Evolutionary conservation across 2,888 invertebrate species (phyloP), one percentile per base, ranked within the genome.

Genomic region (Parnassius apollo): DNA sequence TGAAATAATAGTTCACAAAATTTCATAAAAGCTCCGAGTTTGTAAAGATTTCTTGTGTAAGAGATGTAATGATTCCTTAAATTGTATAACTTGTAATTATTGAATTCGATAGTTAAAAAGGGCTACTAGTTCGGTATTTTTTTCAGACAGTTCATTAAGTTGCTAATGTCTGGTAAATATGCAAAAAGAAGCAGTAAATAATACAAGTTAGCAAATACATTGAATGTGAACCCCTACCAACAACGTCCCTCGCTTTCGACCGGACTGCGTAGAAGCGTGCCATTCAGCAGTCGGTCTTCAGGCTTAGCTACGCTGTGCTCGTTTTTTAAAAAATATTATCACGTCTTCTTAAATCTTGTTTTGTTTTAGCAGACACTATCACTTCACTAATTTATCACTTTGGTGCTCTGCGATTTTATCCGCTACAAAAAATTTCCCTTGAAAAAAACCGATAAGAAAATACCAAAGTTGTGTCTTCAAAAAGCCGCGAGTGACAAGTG

Each of bases 281-380:
- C 51, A 63, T 60, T 64, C 53, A 49, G 13, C 64, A 61, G 53
- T 59, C 74, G 74, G 75, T 75, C 75, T 72, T 75, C 70, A 68
- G 63, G 65, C 70, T 66, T 65, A 59, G 64, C 64, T 66, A 53
- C 60, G 54, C 65, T 66, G 72, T 67, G 67, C 68, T 68, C 61
- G 65, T 59, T 61, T 63, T 66, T 66, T 68, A 22, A 56, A 11
- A 11, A 42, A 49, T 10, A 45, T n/a, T 12, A 13, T 35, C 1
- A 35, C 25, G n/a, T 42, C 53, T 10, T 25, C n/a, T 35, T 12
- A 42, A 53, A 53, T 8, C 9, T n/a, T 53, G 2, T 25, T 25
- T 11, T 25, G 18, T 18, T 12, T n/a, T 25, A 18, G 2, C 25
- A 25, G 4, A 22, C 11, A 12, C 11, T 7, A 25, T 25, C 22